Evolutionary conservation across 2,888 invertebrate genomes (phyloP).

Genomic region (Asteroscopus sphinx): DNA sequence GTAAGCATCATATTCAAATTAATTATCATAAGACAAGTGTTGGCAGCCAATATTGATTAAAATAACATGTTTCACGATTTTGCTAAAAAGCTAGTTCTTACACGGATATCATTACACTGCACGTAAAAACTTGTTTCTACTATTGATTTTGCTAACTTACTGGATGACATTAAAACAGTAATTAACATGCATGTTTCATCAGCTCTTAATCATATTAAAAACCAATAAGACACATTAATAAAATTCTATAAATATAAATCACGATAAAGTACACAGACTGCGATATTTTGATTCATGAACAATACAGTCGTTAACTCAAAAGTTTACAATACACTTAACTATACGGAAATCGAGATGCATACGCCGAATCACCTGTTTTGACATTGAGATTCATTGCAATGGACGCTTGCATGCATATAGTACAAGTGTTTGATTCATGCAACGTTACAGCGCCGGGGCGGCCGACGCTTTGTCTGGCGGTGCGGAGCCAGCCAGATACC

Average conservation of each 20-base stretch:
- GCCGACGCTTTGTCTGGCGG: constrained; percentile 74
- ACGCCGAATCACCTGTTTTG: constrained; percentile 67
- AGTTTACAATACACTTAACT: constrained; percentile 48
- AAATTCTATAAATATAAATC: too few species aligned
- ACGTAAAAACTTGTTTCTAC: neutral
- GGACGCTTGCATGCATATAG: constrained; percentile 51
- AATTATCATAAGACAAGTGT: constrained; percentile 14
- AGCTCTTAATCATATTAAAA: neutral
- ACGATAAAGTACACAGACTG: constrained; percentile 2
- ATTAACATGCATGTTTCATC: neutral
- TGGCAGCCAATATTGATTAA: constrained; percentile 5
- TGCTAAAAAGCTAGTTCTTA: neutral
- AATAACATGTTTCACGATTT: neutral
- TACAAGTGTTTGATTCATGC: constrained; percentile 61
- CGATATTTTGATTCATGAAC: constrained; percentile 18
- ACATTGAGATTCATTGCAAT: constrained; percentile 66
- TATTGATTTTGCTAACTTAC: neutral
- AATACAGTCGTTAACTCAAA: constrained; percentile 50
- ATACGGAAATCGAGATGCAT: constrained; percentile 54
- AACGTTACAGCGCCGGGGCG: constrained; percentile 56
- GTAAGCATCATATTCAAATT: constrained; percentile 9
- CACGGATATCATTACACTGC: constrained; percentile 6
- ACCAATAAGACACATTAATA: constrained; percentile 1
- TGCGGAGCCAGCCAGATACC: constrained; percentile 53
- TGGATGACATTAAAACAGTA: neutral